These are phyloP conservation scores for Trinorchestia longiramus DNA, from an alignment of 1,140 invertebrate genomes.

Conservation along the genomic window DNA sequence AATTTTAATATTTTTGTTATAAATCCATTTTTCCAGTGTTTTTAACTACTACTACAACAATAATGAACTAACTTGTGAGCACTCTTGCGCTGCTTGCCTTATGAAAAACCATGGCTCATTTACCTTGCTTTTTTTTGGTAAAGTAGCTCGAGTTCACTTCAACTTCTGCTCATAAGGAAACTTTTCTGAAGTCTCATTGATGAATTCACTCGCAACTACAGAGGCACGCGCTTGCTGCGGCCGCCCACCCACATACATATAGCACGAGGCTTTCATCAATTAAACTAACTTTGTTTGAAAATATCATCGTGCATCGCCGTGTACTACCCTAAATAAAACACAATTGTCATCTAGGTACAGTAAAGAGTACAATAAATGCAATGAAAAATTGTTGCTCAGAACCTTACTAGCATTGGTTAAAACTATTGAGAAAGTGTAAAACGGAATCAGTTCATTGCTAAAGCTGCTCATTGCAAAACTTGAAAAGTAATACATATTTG, in stretches of 20 bases:
- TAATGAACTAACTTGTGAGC: background rate
- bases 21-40: background rate
- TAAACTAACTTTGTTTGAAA: background rate
- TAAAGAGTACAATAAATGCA: no score
- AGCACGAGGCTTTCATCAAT: no score
- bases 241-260: no score
- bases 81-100: background rate
- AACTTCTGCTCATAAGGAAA: conserved; percentile 8
- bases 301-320: background rate
- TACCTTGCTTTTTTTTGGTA: background rate
- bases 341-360: background rate
- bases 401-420: no score
- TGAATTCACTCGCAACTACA: background rate
- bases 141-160: background rate
- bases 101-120: background rate
- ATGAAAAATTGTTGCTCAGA: no score
- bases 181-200: background rate
- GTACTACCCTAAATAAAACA: background rate
- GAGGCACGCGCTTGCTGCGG: background rate
- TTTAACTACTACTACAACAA: background rate
- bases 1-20: background rate
- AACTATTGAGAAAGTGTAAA: no score
- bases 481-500: no score
- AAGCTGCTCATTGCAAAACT: no score
- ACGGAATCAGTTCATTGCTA: no score